Conservation (phyloP, 2,113 vertebrate genomes). For the Brachypodius melanocephalos region DNA sequence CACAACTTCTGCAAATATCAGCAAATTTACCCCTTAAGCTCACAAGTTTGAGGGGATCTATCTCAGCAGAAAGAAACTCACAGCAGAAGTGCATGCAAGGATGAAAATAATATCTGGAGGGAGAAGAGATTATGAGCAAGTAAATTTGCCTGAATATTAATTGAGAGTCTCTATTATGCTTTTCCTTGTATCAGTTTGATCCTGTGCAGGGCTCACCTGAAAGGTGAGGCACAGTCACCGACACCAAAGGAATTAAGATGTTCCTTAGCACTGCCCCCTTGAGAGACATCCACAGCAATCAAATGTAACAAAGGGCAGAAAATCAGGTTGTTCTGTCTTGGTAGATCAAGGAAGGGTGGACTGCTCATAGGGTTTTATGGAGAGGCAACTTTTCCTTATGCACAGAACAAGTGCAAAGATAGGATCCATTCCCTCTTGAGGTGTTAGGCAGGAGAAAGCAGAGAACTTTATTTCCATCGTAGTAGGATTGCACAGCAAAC, state of each 20-base stretch:
- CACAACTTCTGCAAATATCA: rapidly evolving
- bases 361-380: rapidly evolving
- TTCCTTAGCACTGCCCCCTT: neutral
- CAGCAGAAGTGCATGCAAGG: neutral
- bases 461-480: neutral
- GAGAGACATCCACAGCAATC: neutral
- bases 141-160: neutral
- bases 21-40: neutral
- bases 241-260: neutral
- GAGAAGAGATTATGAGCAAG: neutral
- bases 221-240: neutral
- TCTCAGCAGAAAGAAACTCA: neutral
- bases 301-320: neutral
- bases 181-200: neutral
- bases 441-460: neutral
- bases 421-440: neutral
- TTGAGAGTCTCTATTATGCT: neutral
- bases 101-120: neutral
- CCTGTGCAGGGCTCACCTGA: neutral
- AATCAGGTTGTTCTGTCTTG: rapidly evolving
- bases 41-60: neutral
- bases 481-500: neutral
- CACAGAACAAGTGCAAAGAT: neutral
- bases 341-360: neutral
- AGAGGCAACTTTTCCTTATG: rapidly evolving